Percentiles rank a stretch among this genome's conserved stretches.
phyloP scores from a whole-genome alignment of 2,888 invertebrate species.

The Chamaedrilus cognettii region DNA sequence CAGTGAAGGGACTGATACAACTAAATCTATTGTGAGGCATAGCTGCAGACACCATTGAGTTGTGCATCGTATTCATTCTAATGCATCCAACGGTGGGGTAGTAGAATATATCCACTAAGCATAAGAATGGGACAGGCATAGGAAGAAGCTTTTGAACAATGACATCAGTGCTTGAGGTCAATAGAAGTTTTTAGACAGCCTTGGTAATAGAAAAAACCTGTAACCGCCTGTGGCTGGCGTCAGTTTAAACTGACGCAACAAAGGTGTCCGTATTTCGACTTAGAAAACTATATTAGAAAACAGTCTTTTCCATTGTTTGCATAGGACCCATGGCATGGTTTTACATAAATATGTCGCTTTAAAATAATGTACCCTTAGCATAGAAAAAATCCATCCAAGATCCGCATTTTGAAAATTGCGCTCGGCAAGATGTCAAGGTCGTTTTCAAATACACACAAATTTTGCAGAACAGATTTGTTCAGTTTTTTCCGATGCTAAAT shows the following conservation, averaged over 20 bases:
- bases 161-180: no score
- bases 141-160: no score
- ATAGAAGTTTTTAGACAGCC: no score
- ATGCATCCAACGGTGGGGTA: neutral
- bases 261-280: neutral
- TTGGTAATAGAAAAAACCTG: neutral
- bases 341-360: neutral
- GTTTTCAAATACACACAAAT: neutral
- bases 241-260: conserved; percentile 3
- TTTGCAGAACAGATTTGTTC: neutral
- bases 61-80: neutral
- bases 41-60: neutral
- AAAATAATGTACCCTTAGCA: neutral
- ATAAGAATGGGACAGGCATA: neutral
- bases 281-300: neutral
- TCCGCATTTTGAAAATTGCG: no score
- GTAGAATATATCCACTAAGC: neutral
- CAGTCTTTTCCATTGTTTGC: neutral
- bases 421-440: neutral
- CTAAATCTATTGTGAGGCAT: neutral
- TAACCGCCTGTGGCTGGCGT: neutral
- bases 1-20: no score
- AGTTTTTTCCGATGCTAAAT: neutral
- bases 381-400: no score
- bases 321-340: neutral